Evolutionary conservation across 2,113 vertebrate genomes (phyloP).

Genomic region (Scytalopus superciliaris): DNA sequence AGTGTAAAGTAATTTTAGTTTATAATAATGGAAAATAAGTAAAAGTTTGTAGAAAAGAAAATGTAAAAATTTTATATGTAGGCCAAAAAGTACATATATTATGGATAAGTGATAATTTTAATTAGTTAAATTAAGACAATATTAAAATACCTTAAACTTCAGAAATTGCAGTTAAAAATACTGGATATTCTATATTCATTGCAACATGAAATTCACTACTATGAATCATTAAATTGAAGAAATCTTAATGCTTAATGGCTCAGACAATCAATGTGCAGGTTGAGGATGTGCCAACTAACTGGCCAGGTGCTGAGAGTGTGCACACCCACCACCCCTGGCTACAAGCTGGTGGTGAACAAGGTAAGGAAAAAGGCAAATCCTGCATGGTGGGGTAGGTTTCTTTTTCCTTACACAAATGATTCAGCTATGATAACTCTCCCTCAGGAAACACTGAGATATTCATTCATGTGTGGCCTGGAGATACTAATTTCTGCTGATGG

Average conservation of each 20-base stretch:
- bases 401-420: no score
- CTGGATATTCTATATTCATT: neutral
- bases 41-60: neutral
- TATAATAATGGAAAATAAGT: neutral
- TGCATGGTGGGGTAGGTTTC: no score
- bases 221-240: neutral
- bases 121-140: neutral
- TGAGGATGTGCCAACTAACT: no score
- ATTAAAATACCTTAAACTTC: neutral
- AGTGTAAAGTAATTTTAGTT: neutral
- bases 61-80: neutral
- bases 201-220: neutral
- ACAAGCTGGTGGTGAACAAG: no score
- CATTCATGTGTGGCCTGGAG: no score
- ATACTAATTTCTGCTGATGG: no score
- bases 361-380: no score
- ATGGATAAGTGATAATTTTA: neutral
- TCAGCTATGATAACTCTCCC: no score
- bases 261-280: no score
- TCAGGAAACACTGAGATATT: no score
- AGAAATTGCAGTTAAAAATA: neutral
- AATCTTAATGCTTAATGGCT: neutral
- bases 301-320: no score
- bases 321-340: no score
- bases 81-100: neutral